Evolutionary conservation across 2,797 vertebrate species (phyloP).

Genomic region (Labroides dimidiatus): DNA sequence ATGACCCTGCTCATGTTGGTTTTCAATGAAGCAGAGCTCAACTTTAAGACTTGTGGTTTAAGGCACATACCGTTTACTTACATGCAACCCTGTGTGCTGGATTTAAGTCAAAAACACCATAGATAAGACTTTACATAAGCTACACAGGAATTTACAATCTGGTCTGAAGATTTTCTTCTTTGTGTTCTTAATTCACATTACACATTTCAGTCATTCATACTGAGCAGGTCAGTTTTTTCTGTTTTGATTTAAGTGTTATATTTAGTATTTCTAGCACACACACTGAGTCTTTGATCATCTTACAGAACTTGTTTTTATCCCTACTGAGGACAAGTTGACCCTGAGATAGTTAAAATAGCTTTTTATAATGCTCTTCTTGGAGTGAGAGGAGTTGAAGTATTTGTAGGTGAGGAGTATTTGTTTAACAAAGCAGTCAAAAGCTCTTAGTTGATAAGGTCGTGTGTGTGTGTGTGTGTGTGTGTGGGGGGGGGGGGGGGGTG

Average conservation of each 20-base stretch:
- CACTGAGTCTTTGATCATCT: too few species aligned
- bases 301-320: too few species aligned
- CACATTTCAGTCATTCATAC: too few species aligned
- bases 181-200: background rate
- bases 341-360: too few species aligned
- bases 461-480: too few species aligned
- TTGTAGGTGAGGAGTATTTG: constrained; percentile 30
- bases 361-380: background rate
- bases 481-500: constrained; percentile 3
- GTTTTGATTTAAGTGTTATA: too few species aligned
- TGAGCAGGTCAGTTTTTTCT: too few species aligned
- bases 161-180: background rate
- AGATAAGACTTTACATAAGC: background rate
- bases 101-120: background rate
- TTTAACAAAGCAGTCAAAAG: constrained; percentile 25
- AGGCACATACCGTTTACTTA: constrained; percentile 3
- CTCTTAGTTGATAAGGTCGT: constrained; percentile 27
- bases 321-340: too few species aligned
- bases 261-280: too few species aligned
- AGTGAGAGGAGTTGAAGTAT: background rate
- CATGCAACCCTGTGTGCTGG: constrained; percentile 5
- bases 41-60: constrained; percentile 2
- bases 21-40: constrained; percentile 14
- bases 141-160: background rate
- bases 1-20: background rate